Conservation (phyloP, 2,797 vertebrate species). For the Todus mexicanus region DNA sequence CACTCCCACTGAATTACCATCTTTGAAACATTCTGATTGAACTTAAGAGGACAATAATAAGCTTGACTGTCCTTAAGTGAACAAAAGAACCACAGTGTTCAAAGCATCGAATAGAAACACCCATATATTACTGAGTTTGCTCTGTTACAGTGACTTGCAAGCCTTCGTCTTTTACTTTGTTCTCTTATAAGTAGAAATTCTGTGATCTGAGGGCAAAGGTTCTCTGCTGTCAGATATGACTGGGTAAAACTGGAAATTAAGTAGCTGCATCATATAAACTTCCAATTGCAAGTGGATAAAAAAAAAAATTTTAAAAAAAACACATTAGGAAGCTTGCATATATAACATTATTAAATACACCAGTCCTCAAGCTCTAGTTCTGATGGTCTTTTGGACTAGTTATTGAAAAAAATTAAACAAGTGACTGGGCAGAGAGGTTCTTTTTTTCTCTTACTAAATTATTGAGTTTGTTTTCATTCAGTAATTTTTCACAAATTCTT, state of each 20-base stretch:
- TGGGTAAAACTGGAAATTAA: neutral
- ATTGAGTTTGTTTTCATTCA: neutral
- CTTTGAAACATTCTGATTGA: constrained; percentile 13
- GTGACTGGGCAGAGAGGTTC: neutral
- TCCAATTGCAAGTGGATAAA: neutral
- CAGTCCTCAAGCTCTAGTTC: neutral
- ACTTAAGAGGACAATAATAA: neutral
- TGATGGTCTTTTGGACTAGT: neutral
- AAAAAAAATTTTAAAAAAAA: neutral
- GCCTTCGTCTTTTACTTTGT: neutral
- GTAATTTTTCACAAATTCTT: neutral
- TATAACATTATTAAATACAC: neutral
- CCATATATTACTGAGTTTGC: neutral
- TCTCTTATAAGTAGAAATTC: neutral
- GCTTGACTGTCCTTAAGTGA: neutral
- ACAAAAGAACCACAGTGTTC: neutral
- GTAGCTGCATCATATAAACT: neutral
- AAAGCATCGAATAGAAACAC: neutral
- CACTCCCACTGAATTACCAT: neutral
- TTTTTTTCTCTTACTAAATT: neutral
- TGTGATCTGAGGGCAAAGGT: neutral
- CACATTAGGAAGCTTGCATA: neutral
- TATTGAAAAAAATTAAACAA: neutral
- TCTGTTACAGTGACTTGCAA: neutral
- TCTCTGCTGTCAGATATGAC: neutral